phyloP scores from a whole-genome alignment of 2,888 invertebrate species.

The Argyra leucocephala region DNA sequence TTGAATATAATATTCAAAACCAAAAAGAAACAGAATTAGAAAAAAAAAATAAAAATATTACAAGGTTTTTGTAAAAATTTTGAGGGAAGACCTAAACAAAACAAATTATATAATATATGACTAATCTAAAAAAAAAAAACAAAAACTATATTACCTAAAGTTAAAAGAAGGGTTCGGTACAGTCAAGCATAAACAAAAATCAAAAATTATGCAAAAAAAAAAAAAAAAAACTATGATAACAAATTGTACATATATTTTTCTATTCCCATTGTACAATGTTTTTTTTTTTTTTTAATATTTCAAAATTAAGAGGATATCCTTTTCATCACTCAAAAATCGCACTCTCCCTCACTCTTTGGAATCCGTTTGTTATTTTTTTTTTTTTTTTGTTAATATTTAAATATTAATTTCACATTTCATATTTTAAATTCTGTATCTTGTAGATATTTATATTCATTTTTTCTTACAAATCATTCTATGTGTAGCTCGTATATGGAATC shows the following conservation, averaged over 20 bases:
- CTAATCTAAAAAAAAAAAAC: not conserved
- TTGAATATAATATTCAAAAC: no score
- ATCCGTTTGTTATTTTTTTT: no score
- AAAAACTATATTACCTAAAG: not conserved
- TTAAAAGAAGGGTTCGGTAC: not conserved
- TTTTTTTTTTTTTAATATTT: not conserved
- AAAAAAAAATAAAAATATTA: no score
- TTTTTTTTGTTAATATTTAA: not conserved
- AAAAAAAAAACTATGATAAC: not conserved
- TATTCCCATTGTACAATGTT: not conserved
- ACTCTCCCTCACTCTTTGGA: not conserved
- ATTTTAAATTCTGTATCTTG: not conserved
- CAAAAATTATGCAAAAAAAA: not conserved
- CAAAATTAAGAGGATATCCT: not conserved
- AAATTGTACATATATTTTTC: not conserved
- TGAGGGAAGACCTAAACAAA: not conserved
- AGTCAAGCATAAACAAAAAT: not conserved
- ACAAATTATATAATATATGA: not conserved
- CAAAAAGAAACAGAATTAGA: no score
- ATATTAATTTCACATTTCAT: slow-evolving; percentile 1
- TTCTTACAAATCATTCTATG: no score
- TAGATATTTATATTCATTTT: no score
- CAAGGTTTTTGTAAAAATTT: no score
- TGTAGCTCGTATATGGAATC: no score
- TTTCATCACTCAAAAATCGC: not conserved